Base-by-base conservation (phyloP, 1,140 invertebrate species). In the Drosophila melanica region DNA sequence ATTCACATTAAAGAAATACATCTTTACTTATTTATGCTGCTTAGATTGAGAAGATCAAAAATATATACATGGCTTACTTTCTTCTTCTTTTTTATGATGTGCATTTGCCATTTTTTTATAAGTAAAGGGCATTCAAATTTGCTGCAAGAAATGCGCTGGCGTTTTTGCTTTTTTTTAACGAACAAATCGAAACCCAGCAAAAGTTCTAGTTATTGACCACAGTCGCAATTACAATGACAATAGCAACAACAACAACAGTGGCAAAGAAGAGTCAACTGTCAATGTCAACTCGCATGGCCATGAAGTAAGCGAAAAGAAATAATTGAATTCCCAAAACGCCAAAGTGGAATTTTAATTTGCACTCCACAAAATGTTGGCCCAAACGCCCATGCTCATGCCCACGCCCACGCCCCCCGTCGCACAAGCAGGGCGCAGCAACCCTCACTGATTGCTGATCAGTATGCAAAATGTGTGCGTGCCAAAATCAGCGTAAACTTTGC, bases 271-370 rank as follows among this genome's bases (percentile, higher is more conserved):
- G 18, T 53, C 68, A 77, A 84, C 80, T 85, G 81, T 85, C 81
- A 85, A 70, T 84, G 81, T 85, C 81, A 85, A 64, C 81, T 77
- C 75, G 68, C 62, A 80, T 74, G 81, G 57, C 62, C 54, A 53
- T 68, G 64, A 70, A 75, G 44, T 57, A 71, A 60, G 60, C 68
- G 73, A 89, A 73, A 87, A 58, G 41, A 58, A 89, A 89, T 89
- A 89, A 89, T 89, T 89, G 84, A 89, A 89, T 89, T 89, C 84
- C 84, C 84, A 84, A 80, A 87, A 89, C 78, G 84, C 85, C 85
- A 89, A 89, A 89, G 70, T 75, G 84, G 84, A 89, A 89, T 89
- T 89, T 89, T 89, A 89, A 89, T 89, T 89, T 89, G 77, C 74
- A 70, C 74, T 54, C 74, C 75, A 47, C 39, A 35, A 54, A 57